phyloP scores from a whole-genome alignment of 1,140 invertebrate species.

The Drosophila lini region DNA sequence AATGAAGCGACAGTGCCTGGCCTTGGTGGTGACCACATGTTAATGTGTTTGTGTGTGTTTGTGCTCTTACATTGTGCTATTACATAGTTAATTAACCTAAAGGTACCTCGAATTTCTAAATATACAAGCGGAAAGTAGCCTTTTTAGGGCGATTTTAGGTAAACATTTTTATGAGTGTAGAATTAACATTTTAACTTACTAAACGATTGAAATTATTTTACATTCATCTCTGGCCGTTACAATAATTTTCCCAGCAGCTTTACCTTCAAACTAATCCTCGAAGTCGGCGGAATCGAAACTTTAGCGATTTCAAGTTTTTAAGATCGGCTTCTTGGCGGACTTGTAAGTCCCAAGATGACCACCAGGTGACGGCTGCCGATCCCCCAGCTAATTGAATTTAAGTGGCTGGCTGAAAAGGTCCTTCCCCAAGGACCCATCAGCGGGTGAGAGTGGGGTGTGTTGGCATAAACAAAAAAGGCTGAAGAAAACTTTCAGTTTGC shows the following conservation, averaged over 20 bases:
- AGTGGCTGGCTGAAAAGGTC: conserved; percentile 35
- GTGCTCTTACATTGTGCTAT: no score
- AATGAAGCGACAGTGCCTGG: no score
- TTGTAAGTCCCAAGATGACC: conserved; percentile 16
- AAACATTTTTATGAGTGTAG: no score
- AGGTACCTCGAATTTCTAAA: no score
- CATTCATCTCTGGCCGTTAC: neutral
- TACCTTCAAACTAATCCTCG: neutral
- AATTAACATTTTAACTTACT: no score
- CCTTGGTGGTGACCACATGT: no score
- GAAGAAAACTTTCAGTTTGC: conserved; percentile 41
- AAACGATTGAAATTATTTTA: no score
- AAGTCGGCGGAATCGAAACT: neutral
- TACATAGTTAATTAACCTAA: no score
- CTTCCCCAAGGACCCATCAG: conserved; percentile 26
- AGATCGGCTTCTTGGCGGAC: conserved; percentile 21
- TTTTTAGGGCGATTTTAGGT: no score
- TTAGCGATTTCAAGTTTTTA: conserved; percentile 21
- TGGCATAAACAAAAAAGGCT: conserved; percentile 33
- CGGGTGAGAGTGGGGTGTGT: neutral
- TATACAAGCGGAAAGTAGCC: no score
- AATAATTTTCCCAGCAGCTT: neutral
- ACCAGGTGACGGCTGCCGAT: conserved; percentile 22
- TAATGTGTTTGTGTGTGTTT: no score
- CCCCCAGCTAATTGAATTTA: conserved; percentile 51